Base-by-base conservation (phyloP, 2,888 invertebrate species). In the Synergus umbraculus region DNA sequence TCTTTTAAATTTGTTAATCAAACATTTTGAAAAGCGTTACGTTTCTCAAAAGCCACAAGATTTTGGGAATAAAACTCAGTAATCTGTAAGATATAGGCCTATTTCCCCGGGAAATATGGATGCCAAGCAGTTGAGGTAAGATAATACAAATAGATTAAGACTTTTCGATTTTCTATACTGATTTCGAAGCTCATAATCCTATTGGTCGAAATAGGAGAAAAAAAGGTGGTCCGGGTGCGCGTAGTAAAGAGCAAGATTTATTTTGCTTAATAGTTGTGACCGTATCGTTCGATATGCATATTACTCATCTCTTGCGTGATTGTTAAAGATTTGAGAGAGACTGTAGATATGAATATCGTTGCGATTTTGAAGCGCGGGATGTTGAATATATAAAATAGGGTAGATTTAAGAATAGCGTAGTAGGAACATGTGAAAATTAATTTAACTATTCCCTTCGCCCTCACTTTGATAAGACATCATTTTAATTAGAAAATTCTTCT, bases 171-270 rank as follows among this genome's bases (percentile, higher is more conserved):
- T 73, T 73, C 54, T 73, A 49, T 49, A 69, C 69, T 46, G 15
- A 69, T 69, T 69, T 69, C 46, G 22, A 67, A 44, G 46, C 29
- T 46, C 18, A 67, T 67, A 67, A 67, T 69, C 29, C 46, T 69
- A 69, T 69, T 49, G 8, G 49, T 29, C 69, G 29, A 29, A 78
- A 60, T 46, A 76, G 79, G 76, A 79, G 60, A 80, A 82, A 84
- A 84, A 82, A 86, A 87, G 88, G 91, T 91, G 89, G 90, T 90
- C 91, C 89, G 90, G 90, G 88, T 88, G 86, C 83, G 85, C 83
- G 86, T 86, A 84, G 81, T 83, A 79, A 46, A 29, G 13, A 46
- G 44, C 46, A 22, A 69, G 49, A 73, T 54, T 73, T 73, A 73
- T 73, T 73, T 73, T 73, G 73, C 73, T 73, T 54, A 5, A 73